A percentile compares a stretch with the other conserved stretches of the same genome.
Evolutionary conservation across 2,797 vertebrate genomes (phyloP).

Genomic region (Rhyacichthys aspro): DNA sequence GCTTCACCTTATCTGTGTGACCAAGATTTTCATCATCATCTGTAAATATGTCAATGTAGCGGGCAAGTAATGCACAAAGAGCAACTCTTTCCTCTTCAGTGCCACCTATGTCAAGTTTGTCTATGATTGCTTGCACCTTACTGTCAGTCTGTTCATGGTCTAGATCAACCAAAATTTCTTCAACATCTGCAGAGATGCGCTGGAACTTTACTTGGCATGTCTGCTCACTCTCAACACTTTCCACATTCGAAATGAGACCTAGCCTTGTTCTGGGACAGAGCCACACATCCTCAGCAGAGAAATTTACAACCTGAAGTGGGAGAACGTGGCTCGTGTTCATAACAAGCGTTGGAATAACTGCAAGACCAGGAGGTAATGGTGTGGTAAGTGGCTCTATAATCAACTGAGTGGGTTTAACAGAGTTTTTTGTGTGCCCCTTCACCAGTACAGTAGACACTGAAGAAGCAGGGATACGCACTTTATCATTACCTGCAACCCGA

Average conservation of each 20-base stretch:
- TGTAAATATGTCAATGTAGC: neutral
- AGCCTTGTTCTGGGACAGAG: neutral
- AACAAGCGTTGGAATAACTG: too few species aligned
- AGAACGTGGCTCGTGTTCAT: neutral
- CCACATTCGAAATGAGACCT: neutral
- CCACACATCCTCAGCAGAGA: neutral
- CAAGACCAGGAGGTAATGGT: too few species aligned
- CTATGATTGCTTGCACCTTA: neutral
- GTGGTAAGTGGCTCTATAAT: too few species aligned
- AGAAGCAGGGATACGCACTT: neutral
- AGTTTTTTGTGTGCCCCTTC: too few species aligned
- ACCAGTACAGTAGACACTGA: neutral
- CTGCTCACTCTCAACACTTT: neutral
- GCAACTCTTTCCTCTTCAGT: neutral
- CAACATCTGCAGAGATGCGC: constrained; percentile 1
- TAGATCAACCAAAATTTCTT: neutral
- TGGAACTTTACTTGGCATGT: neutral
- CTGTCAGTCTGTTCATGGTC: neutral
- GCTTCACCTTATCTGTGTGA: neutral
- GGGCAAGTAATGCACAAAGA: neutral
- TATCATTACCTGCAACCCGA: neutral
- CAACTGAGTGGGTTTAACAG: too few species aligned
- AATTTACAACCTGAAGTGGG: constrained; percentile 1
- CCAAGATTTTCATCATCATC: constrained; percentile 1
- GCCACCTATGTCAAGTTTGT: neutral